These are phyloP conservation scores for Zaprionus kolodkinae DNA, from an alignment of 1,140 invertebrate species.

Conservation along the genomic window DNA sequence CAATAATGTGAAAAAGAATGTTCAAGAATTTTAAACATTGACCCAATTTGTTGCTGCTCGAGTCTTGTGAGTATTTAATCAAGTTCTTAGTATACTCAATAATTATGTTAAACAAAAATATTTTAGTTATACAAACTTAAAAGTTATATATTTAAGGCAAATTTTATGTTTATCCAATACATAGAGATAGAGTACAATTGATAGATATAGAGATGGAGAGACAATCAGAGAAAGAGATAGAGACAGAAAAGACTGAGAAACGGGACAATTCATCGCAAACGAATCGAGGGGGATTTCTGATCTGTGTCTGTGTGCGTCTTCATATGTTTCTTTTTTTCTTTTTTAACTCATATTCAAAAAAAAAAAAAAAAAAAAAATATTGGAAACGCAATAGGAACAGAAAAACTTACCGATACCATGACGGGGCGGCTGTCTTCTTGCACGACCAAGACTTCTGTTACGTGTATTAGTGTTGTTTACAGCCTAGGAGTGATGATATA, in stretches of 20 bases:
- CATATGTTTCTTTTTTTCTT: not conserved
- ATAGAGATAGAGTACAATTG: conserved; percentile 14
- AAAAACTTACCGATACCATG: conserved; percentile 84
- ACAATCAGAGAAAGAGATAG: conserved; percentile 33
- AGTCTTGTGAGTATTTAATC: not conserved
- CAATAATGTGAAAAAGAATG: not conserved
- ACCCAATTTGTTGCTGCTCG: not conserved
- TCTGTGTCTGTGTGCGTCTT: conserved; percentile 32
- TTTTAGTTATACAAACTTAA: not conserved
- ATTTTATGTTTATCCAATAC: conserved; percentile 24
- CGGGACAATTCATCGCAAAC: not conserved
- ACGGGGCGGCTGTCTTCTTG: conserved; percentile 85
- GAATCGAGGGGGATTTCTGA: not conserved
- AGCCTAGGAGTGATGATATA: conserved; percentile 80
- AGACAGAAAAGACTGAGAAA: not conserved
- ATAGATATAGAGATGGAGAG: conserved; percentile 19
- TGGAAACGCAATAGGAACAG: conserved; percentile 4
- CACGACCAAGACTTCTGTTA: conserved; percentile 84
- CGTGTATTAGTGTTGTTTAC: conserved; percentile 85
- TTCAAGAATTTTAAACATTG: not conserved
- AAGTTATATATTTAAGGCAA: not conserved
- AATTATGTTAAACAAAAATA: conserved; percentile 6
- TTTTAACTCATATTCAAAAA: no score
- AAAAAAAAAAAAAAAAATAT: not conserved
- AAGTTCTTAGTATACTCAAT: not conserved